Evolutionary conservation across 2,113 vertebrate species (phyloP).

Genomic region (Cephalopholis sonnerati): DNA sequence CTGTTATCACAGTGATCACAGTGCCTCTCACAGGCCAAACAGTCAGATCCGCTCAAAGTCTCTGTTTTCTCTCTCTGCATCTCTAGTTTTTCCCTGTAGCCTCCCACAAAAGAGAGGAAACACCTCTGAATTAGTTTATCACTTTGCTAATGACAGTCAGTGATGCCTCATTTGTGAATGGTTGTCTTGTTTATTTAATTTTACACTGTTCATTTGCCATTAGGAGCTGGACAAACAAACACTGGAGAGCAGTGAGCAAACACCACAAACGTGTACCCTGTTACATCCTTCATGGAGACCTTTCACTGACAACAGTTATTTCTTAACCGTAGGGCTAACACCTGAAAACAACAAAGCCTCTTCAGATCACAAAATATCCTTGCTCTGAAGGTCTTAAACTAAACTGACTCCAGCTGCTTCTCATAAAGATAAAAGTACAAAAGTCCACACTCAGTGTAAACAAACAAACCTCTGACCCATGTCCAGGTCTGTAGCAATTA

Average conservation of each 20-base stretch:
- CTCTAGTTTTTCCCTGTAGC: slow-evolving; percentile 22
- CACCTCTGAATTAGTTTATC: slow-evolving; percentile 73
- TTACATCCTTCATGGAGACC: background rate
- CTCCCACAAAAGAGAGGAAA: slow-evolving; percentile 48
- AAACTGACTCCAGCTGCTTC: background rate
- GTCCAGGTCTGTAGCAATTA: slow-evolving; percentile 38
- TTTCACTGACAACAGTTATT: background rate
- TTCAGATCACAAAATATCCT: slow-evolving; percentile 6
- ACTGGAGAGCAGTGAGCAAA: slow-evolving; percentile 5
- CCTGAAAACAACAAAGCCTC: background rate
- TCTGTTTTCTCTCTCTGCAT: background rate
- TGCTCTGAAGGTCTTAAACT: background rate
- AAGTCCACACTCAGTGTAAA: slow-evolving; percentile 4
- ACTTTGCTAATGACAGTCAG: slow-evolving; percentile 63
- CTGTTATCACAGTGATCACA: slow-evolving; percentile 42
- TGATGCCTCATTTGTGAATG: slow-evolving; percentile 46
- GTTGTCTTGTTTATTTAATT: slow-evolving; percentile 63
- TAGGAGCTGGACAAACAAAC: slow-evolving; percentile 38
- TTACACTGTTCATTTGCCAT: slow-evolving; percentile 56
- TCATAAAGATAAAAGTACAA: background rate
- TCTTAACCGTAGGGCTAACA: background rate
- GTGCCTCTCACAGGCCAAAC: slow-evolving; percentile 56
- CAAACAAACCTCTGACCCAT: slow-evolving; percentile 11
- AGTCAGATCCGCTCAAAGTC: slow-evolving; percentile 45
- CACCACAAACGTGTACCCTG: background rate